Conservation (phyloP, 2,888 invertebrate species). For the Bombylius discolor region DNA sequence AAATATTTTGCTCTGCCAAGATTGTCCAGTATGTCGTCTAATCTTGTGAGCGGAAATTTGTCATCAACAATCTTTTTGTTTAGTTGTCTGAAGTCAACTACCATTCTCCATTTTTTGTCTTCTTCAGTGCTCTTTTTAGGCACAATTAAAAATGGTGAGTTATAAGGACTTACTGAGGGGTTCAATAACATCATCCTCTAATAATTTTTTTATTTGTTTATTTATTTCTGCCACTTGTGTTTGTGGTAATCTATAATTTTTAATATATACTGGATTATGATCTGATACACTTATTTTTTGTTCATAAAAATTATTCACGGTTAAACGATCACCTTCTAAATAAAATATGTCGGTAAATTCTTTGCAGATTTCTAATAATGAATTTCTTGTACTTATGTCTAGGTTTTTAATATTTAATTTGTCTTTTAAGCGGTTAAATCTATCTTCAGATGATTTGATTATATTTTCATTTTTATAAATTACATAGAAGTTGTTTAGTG, state of each 20-base stretch:
- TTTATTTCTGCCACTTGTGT: constrained; percentile 5
- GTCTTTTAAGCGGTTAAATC: background rate
- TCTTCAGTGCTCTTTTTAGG: constrained; percentile 7
- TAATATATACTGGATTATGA: background rate
- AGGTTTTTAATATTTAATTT: background rate
- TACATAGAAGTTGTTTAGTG: too few relatives aligned
- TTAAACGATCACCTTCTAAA: background rate
- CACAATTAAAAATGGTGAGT: constrained; percentile 16
- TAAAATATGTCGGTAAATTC: background rate
- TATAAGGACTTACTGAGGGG: constrained; percentile 16
- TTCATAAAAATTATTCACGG: background rate
- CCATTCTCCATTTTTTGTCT: background rate
- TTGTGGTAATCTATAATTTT: constrained; percentile 4
- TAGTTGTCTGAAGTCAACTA: constrained; percentile 2
- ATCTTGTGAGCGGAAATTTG: constrained; percentile 5
- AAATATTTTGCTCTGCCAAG: constrained; percentile 2
- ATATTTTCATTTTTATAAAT: too few relatives aligned
- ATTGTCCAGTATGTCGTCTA: constrained; percentile 7
- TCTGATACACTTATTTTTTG: background rate
- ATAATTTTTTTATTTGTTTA: constrained; percentile 19
- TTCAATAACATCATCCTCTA: constrained; percentile 19
- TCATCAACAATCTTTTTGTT: constrained; percentile 7
- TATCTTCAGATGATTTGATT: background rate
- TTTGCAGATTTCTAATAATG: background rate
- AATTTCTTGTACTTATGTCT: background rate